These are phyloP conservation scores for Stenoptilia bipunctidactyla DNA, from an alignment of 2,888 invertebrate genomes.

Conservation along the genomic window DNA sequence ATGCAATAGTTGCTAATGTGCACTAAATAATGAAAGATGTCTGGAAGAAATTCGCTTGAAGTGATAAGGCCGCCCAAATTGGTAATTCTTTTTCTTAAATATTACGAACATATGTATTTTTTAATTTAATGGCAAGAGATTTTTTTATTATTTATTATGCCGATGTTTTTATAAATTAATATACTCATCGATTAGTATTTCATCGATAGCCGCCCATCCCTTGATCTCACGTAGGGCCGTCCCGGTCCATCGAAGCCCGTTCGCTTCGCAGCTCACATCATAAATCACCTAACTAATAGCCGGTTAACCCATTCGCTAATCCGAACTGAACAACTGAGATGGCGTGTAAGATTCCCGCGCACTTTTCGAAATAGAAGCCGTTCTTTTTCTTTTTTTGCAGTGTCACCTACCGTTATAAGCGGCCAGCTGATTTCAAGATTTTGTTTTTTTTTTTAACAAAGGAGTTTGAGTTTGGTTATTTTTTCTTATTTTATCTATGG, in stretches of 20 bases:
- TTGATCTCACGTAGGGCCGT: conserved; percentile 52
- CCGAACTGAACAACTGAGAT: conserved; percentile 37
- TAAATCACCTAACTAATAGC: conserved; percentile 65
- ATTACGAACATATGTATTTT: too few species aligned
- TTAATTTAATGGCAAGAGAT: too few species aligned
- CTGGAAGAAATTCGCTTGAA: too few species aligned
- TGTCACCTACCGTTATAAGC: not conserved
- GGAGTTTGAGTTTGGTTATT: too few species aligned
- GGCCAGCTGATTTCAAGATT: not conserved
- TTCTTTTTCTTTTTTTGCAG: not conserved
- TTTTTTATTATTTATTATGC: too few species aligned
- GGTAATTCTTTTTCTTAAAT: too few species aligned
- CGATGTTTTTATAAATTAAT: too few species aligned
- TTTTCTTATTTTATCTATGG: too few species aligned
- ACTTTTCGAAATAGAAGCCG: not conserved
- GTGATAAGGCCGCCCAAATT: too few species aligned
- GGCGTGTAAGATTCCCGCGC: not conserved
- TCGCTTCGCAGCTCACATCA: conserved; percentile 49
- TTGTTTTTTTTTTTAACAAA: too few species aligned
- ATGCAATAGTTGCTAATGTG: too few species aligned
- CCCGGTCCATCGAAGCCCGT: conserved; percentile 40
- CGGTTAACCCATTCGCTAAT: conserved; percentile 66
- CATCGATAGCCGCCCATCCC: conserved; percentile 17
- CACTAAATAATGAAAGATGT: too few species aligned
- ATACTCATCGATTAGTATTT: conserved; percentile 12